Conservation (phyloP, 2,113 vertebrate species). For the Cochlearius cochlearius region DNA sequence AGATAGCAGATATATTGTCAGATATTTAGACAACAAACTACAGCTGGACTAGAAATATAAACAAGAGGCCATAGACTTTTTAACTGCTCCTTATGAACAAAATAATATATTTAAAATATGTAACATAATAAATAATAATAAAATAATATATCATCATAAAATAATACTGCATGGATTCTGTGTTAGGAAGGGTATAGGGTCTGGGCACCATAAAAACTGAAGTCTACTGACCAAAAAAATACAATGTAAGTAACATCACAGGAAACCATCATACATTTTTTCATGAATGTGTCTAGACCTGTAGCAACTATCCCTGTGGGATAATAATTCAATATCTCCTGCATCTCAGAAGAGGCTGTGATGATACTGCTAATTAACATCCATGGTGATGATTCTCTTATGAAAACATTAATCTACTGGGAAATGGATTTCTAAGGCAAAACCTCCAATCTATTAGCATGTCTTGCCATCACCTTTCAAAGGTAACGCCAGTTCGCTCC, state of each 20-base stretch:
- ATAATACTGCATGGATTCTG: neutral
- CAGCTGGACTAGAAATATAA: neutral
- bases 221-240: neutral
- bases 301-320: neutral
- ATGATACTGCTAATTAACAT: slow-evolving; percentile 25
- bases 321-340: neutral
- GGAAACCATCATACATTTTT: neutral
- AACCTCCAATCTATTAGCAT: neutral
- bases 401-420: neutral
- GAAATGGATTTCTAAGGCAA: slow-evolving; percentile 9
- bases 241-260: neutral
- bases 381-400: neutral
- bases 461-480: neutral
- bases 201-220: neutral
- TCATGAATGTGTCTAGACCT: neutral
- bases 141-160: neutral
- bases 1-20: neutral
- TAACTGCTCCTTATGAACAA: neutral
- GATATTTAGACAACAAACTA: neutral
- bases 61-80: neutral
- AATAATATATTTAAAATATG: neutral
- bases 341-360: neutral
- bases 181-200: neutral
- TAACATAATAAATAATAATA: neutral
- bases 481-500: neutral